Evolutionary conservation across 2,888 invertebrate species (phyloP), one percentile per base, ranked within the genome.

Genomic region (Clanis bilineata): DNA sequence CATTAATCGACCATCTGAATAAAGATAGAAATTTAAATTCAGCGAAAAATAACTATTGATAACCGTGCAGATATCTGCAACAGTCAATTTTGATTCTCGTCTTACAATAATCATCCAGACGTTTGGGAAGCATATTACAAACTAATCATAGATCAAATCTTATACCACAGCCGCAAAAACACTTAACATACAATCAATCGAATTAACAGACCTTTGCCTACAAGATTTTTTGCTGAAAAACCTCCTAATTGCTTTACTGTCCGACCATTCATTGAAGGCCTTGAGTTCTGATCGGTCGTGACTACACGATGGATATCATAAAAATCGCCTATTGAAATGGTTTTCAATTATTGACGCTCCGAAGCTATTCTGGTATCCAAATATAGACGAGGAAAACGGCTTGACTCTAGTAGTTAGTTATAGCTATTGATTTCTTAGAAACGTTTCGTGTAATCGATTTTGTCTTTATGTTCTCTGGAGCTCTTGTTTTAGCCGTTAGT

Each of bases 291-390:
- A 70, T 62, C 58, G 70, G 72, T 86, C 85, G 86, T 86, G 86
- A 85, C 85, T 79, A 1, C 41, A 77, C 71, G 75, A 73, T 75
- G 69, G 67, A 63, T 74, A 73, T 72, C 68, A 67, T 74, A 76
- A 77, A 71, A 72, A 74, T 73, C 66, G 67, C 18, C 69, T 76
- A 73, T 79, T 72, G 73, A 75, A 76, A 72, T 71, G 68, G 74
- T 80, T 81, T 83, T 74, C 80, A 79, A 82, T 84, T 81, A 85
- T 80, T 75, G 70, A 80, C 75, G 77, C 74, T 72, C 64, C 66
- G 64, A 69, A 67, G 63, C 68, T 69, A 69, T 72, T 71, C 76
- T 70, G 65, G 72, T 58, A 65, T 67, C 65, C 65, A 65, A 72
- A 75, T 75, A 69, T 68, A 73, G 67, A 73, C 57, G 65, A 70